These are phyloP conservation scores for Tenrec ecaudatus DNA, from an alignment of 2,113 vertebrate genomes.

Conservation along the genomic window DNA sequence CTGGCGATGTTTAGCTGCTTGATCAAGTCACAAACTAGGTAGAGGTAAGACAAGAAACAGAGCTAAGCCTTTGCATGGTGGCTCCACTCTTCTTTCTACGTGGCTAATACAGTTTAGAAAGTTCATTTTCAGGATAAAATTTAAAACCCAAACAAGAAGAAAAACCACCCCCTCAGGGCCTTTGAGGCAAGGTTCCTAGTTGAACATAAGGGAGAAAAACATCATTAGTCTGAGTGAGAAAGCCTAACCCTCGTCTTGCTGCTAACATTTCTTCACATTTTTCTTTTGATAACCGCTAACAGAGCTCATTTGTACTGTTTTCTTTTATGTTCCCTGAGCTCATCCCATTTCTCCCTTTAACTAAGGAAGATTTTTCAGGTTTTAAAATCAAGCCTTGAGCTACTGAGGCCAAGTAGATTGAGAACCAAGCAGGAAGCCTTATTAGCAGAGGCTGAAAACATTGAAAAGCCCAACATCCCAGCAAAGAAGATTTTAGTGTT, in stretches of 20 bases:
- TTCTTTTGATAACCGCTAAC: slow-evolving; percentile 80
- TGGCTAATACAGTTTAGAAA: slow-evolving; percentile 57
- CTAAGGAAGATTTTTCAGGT: slow-evolving; percentile 67
- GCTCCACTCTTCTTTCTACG: background rate
- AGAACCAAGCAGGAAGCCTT: slow-evolving; percentile 67
- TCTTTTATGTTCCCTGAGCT: slow-evolving; percentile 74
- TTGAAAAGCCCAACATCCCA: slow-evolving; percentile 50
- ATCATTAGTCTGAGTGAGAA: slow-evolving; percentile 72
- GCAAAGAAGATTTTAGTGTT: slow-evolving; percentile 49
- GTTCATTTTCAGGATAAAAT: slow-evolving; percentile 51
- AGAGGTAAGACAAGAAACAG: background rate
- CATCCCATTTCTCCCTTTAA: slow-evolving; percentile 63
- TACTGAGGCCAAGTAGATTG: slow-evolving; percentile 60
- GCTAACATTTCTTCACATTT: slow-evolving; percentile 60
- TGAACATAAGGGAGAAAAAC: slow-evolving; percentile 48
- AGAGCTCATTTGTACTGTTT: slow-evolving; percentile 75
- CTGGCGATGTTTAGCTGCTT: background rate
- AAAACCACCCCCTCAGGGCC: slow-evolving; percentile 54
- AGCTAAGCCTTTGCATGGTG: background rate
- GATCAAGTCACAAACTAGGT: background rate
- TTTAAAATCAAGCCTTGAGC: slow-evolving; percentile 75
- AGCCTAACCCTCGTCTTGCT: slow-evolving; percentile 55
- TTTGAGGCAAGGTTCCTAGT: slow-evolving; percentile 69
- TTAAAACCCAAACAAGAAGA: slow-evolving; percentile 76
- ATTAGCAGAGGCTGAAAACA: slow-evolving; percentile 67